Evolutionary conservation across 2,888 invertebrate genomes (phyloP).

Genomic region (Eurois occulta): DNA sequence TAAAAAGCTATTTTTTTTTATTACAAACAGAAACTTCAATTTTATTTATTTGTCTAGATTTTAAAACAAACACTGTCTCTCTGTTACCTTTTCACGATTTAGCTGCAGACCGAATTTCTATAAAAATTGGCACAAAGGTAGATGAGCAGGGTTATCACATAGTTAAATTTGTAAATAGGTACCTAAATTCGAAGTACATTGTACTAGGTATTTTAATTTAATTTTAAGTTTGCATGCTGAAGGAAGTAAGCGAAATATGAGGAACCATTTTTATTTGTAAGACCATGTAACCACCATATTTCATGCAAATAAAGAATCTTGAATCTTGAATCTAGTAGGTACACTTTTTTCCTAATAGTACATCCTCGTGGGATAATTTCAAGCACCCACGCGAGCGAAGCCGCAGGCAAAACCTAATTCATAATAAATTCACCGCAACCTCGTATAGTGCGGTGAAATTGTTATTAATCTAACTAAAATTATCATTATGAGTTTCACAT

Average conservation of each 20-base stretch:
- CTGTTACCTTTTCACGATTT: neutral
- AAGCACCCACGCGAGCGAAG: neutral
- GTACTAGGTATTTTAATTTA: too few relatives aligned
- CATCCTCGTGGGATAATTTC: neutral
- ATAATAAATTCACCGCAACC: conserved; percentile 27
- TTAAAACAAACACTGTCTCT: neutral
- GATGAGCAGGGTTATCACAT: neutral
- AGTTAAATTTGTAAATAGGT: too few relatives aligned
- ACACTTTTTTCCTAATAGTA: neutral
- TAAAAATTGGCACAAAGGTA: neutral
- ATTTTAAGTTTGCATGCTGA: too few relatives aligned
- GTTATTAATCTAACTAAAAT: conserved; percentile 60
- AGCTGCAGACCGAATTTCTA: neutral
- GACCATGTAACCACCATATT: too few relatives aligned
- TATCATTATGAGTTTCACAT: conserved; percentile 46
- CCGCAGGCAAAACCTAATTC: neutral
- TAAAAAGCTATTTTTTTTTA: too few relatives aligned
- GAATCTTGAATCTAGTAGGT: too few relatives aligned
- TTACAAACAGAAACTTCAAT: too few relatives aligned
- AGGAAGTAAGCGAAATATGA: too few relatives aligned
- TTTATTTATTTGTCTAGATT: neutral
- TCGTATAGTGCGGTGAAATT: conserved; percentile 20
- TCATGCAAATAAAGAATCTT: too few relatives aligned
- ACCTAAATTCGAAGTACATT: too few relatives aligned
- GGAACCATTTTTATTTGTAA: too few relatives aligned